Evolutionary conservation across 2,888 invertebrate genomes (phyloP).

Genomic region (Acronicta leporina): DNA sequence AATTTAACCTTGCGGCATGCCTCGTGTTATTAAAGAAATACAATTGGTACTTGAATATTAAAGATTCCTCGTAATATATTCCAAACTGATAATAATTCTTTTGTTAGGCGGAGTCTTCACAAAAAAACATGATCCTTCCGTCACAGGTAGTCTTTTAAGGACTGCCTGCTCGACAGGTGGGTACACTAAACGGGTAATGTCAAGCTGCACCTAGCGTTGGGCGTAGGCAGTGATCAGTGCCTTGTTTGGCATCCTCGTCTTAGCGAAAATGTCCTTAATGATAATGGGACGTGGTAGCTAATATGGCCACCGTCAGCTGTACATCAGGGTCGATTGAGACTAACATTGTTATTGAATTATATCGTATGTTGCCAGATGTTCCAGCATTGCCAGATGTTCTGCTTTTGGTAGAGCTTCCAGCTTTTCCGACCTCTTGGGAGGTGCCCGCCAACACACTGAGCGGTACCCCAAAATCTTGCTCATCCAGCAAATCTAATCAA

Average conservation of each 20-base stretch:
- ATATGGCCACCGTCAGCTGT: slow-evolving; percentile 10
- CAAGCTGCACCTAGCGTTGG: slow-evolving; percentile 29
- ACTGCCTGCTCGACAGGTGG: slow-evolving; percentile 41
- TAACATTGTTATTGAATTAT: not conserved
- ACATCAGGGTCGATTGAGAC: slow-evolving; percentile 2
- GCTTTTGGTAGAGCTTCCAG: too few species aligned
- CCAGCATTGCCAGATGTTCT: too few species aligned
- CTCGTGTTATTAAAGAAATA: too few species aligned
- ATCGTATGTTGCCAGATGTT: not conserved
- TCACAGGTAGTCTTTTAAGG: slow-evolving; percentile 37
- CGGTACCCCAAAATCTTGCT: too few species aligned
- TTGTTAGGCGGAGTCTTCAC: not conserved
- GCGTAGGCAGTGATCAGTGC: slow-evolving; percentile 44
- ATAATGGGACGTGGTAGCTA: slow-evolving; percentile 26
- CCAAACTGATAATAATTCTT: slow-evolving; percentile 16
- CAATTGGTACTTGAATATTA: too few species aligned
- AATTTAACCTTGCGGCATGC: too few species aligned
- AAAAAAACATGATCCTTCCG: slow-evolving; percentile 22
- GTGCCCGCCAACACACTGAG: too few species aligned
- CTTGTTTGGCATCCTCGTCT: slow-evolving; percentile 37
- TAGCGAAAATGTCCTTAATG: slow-evolving; percentile 26
- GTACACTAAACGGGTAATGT: slow-evolving; percentile 45
- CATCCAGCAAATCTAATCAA: too few species aligned
- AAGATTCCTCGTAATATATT: slow-evolving; percentile 8
- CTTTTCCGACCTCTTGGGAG: too few species aligned